Evolutionary conservation across 2,888 invertebrate genomes (phyloP).

Genomic region (Rhamnusium bicolor): DNA sequence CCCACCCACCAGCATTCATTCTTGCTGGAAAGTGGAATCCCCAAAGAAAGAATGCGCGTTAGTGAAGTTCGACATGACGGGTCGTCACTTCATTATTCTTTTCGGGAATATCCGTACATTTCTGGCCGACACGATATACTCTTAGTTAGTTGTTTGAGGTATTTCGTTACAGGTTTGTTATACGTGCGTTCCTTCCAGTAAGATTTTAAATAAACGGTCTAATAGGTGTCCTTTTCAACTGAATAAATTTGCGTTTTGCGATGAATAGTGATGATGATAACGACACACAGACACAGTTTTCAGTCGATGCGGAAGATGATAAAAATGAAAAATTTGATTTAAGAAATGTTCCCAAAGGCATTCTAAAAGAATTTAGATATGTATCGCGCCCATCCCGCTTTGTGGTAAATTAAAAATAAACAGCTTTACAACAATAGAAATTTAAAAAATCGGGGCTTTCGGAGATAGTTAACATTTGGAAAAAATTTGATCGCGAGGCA

Average conservation of each 20-base stretch:
- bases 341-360: conserved; percentile 3
- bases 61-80: neutral
- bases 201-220: too few relatives aligned
- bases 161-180: too few relatives aligned
- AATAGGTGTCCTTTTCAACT: too few relatives aligned
- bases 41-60: neutral
- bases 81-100: neutral
- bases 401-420: conserved; percentile 10
- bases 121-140: neutral
- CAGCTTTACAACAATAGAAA: conserved; percentile 2
- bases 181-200: too few relatives aligned
- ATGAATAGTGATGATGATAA: too few relatives aligned
- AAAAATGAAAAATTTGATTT: neutral
- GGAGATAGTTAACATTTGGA: conserved; percentile 12
- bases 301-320: too few relatives aligned
- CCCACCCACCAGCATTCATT: neutral
- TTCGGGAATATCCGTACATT: neutral
- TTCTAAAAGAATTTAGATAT: conserved; percentile 15
- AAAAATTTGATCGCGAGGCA: conserved; percentile 11
- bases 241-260: too few relatives aligned
- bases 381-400: neutral
- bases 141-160: neutral
- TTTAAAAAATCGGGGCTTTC: neutral
- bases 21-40: neutral
- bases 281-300: too few relatives aligned